Base-by-base conservation (phyloP, 2,888 invertebrate genomes). In the Onchidella celtica region DNA sequence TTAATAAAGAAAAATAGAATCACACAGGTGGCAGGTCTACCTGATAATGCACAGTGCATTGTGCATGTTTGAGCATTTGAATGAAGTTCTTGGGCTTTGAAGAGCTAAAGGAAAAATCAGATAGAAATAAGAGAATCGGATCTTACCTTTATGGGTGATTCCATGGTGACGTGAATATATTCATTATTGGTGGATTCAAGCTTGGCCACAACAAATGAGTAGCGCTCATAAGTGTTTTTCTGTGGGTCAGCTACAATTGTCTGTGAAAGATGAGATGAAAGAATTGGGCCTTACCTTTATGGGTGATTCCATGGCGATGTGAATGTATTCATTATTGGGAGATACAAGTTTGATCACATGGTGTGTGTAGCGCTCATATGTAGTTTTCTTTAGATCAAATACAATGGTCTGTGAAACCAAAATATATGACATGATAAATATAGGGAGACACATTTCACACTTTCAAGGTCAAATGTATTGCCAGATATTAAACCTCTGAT, bases 101-200 rank as follows among this genome's bases (percentile, higher is more conserved):
- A n/a, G n/a, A n/a, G n/a, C n/a, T n/a, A n/a, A n/a, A n/a, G n/a
- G n/a, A n/a, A n/a, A n/a, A n/a, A n/a, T n/a, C n/a, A n/a, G n/a
- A n/a, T n/a, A n/a, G n/a, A n/a, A n/a, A n/a, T n/a, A n/a, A n/a
- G n/a, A n/a, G n/a, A n/a, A n/a, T n/a, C n/a, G n/a, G n/a, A n/a
- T n/a, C n/a, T n/a, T 70, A 78, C 78, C 78, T 78, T 36, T 6
- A 78, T 38, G 11, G 59, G 78, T 9, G 29, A 17, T 11, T 27
- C 9, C 36, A 78, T 17, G n/a, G 78, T 57, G 29, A 78, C 59
- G 38, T 69, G 69, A 29, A 78, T 69, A 38, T 69, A 78, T 38
- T 78, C 32, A 34, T 78, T 78, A 36, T 36, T 78, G 3, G 3
- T 3, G 17, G 78, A 59, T 17, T 34, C 14, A n/a, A 32, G 59